Conservation (phyloP, 2,888 invertebrate genomes). For the Steinernema carpocapsae region DNA sequence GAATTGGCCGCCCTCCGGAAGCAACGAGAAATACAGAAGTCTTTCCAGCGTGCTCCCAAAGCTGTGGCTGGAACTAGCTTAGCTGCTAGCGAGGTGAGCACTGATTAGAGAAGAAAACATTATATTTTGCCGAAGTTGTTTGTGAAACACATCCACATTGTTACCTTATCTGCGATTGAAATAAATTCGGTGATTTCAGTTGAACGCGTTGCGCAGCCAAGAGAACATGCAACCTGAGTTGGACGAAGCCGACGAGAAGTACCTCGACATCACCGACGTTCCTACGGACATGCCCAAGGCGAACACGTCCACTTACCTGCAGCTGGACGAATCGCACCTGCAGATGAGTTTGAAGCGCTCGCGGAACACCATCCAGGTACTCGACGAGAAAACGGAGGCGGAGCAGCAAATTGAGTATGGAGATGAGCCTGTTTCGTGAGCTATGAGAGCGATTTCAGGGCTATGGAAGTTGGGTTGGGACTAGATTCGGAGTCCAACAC, state of each 20-base stretch:
- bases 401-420: neutral
- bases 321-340: slow-evolving; percentile 24
- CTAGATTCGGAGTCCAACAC: neutral
- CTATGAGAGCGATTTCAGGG: neutral
- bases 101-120: neutral
- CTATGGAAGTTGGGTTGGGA: neutral
- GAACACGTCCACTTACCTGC: neutral
- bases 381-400: neutral
- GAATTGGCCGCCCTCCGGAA: slow-evolving; percentile 35
- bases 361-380: neutral
- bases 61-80: slow-evolving; percentile 9
- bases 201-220: neutral
- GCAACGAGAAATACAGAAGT: slow-evolving; percentile 44
- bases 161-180: neutral
- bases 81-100: slow-evolving; percentile 27
- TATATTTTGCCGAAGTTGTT: neutral
- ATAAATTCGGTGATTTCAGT: slow-evolving; percentile 30
- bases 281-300: neutral
- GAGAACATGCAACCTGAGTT: neutral
- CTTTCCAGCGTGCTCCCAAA: slow-evolving; percentile 44
- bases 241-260: neutral
- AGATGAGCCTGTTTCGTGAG: neutral
- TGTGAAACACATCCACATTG: neutral
- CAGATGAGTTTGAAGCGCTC: neutral
- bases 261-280: slow-evolving; percentile 10